Evolutionary conservation across 2,113 vertebrate species (phyloP), one percentile per base, ranked within the genome.

Genomic region (Limanda limanda): DNA sequence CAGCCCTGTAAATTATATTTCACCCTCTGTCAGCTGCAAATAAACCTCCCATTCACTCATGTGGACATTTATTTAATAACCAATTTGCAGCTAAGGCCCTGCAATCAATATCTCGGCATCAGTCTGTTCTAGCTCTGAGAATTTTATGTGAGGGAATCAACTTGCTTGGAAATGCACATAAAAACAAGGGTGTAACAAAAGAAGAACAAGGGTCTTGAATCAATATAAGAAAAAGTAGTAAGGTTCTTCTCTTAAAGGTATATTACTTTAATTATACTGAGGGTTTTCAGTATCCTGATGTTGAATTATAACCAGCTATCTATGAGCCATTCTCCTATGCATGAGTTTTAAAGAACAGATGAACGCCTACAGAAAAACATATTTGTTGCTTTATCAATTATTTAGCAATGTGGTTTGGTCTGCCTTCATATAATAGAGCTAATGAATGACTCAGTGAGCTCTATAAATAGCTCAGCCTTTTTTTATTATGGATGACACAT

Each of bases 361-460:
- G 4, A 25, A 69, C 21, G 4, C 24, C 47, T 48, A 52, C 24
- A 72, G 35, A 47, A 63, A 63, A 37, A 58, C 7, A 25, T 62
- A 3, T 60, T 76, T 70, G 42, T 79, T 58, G 9, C 62, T 40
- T 7, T 66, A 63, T 68, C 20, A 56, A 74, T 31, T 66, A 78
- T 71, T 60, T 37, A 51, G 24, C 58, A 31, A 63, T 74, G 42
- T 68, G 35, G 31, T 75, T 68, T 61, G 24, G 42, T 61, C 67
- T n/a, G 20, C 45, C 13, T 71, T 78, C 57, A n/a, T 76, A 11
- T 65, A 25, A 35, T 15, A 35, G 57, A 71, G 51, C 21, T 68
- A 42, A 79, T 83, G 45, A 78, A 82, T 65, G 66, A 79, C 47
- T 86, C 74, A 66, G 56, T 4, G 23, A 78, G 40, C 45, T 31